A percentile compares a stretch with the other conserved stretches of the same genome.
These are phyloP conservation scores for Paratrypauchen microcephalus DNA, from an alignment of 2,797 vertebrate genomes.

Conservation along the genomic window DNA sequence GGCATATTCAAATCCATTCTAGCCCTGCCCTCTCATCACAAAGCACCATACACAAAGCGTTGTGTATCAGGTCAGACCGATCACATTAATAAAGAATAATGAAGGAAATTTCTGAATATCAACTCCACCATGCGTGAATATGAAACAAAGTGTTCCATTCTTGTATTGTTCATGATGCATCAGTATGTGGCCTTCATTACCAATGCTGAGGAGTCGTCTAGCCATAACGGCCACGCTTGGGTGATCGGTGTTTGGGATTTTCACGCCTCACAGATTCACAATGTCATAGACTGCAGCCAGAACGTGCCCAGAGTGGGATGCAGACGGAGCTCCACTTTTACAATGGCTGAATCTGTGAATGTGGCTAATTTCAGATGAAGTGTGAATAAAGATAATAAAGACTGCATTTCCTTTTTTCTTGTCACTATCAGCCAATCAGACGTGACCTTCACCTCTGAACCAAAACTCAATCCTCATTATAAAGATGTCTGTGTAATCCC, in stretches of 20 bases:
- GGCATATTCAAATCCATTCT: neutral
- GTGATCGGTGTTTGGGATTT: slow-evolving; percentile 14
- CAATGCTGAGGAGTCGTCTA: slow-evolving; percentile 5
- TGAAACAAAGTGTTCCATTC: slow-evolving; percentile 4
- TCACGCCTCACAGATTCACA: slow-evolving; percentile 8
- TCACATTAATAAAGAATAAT: neutral
- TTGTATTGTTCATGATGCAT: slow-evolving; percentile 12
- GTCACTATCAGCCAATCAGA: too few species aligned
- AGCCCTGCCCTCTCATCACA: neutral
- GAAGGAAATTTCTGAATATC: neutral
- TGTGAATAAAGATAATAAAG: neutral
- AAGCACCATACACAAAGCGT: too few species aligned
- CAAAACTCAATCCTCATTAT: too few species aligned
- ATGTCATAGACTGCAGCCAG: slow-evolving; percentile 7
- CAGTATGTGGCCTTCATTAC: slow-evolving; percentile 21
- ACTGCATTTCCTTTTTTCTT: neutral
- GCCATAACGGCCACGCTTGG: slow-evolving; percentile 13
- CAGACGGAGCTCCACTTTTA: neutral
- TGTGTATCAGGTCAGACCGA: neutral
- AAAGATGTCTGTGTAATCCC: too few species aligned
- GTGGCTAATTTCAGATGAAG: neutral
- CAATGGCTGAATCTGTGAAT: neutral
- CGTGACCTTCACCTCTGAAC: too few species aligned
- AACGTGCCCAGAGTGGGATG: neutral
- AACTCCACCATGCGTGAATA: slow-evolving; percentile 1